phyloP scores from a whole-genome alignment of 2,797 vertebrate genomes.

The Molothrus aeneus region DNA sequence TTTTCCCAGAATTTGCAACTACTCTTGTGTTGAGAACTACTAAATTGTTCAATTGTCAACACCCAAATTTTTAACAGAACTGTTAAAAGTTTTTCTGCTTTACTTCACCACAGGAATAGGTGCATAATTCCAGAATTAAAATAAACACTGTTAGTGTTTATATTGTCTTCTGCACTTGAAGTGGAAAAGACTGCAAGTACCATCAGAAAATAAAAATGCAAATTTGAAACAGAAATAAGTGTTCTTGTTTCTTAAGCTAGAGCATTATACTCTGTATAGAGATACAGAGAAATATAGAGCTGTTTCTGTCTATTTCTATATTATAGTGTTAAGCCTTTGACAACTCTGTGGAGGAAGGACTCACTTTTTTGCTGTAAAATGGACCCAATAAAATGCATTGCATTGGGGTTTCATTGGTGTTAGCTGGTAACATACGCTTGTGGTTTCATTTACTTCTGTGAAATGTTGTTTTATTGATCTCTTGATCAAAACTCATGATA shows the following conservation, averaged over 20 bases:
- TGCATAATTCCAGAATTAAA: neutral
- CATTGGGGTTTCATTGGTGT: neutral
- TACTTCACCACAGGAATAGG: neutral
- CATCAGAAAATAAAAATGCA: neutral
- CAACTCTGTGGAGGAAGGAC: neutral
- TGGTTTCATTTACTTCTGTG: neutral
- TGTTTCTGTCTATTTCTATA: neutral
- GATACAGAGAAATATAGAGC: neutral
- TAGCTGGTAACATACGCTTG: neutral
- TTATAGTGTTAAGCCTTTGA: neutral
- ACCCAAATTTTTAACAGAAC: neutral
- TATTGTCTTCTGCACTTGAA: neutral
- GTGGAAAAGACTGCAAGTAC: neutral
- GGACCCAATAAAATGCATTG: rapidly evolving
- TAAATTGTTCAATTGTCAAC: neutral
- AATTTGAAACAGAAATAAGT: neutral
- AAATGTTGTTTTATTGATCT: neutral
- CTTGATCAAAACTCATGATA: neutral
- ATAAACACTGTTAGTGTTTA: neutral
- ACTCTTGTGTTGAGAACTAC: neutral
- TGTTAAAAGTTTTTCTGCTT: neutral
- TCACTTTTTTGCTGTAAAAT: neutral
- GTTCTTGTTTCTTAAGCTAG: neutral
- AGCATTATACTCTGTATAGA: neutral
- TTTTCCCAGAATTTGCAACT: conserved; percentile 9